Conservation (phyloP, 1,140 invertebrate species). For the Eupristina koningsbergeri region DNA sequence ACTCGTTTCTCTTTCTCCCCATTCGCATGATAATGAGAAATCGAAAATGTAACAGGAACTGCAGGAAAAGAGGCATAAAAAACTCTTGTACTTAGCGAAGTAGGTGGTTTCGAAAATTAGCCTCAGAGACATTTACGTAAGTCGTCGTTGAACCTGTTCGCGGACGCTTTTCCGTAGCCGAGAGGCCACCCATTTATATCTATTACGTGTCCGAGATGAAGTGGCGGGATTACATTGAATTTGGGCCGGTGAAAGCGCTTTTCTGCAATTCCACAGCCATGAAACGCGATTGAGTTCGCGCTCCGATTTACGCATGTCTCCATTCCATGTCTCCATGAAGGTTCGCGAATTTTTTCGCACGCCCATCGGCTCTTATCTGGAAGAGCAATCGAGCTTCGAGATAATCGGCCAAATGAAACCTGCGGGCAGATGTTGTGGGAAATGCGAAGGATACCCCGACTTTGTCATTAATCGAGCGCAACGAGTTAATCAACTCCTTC, state of each 20-base stretch:
- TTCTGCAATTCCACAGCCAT: slow-evolving; percentile 26
- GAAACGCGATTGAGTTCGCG: neutral
- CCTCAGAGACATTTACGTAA: slow-evolving; percentile 8
- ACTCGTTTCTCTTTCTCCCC: neutral
- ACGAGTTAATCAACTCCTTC: no score
- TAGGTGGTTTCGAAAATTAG: slow-evolving; percentile 7
- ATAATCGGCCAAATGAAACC: neutral
- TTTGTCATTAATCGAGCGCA: no score
- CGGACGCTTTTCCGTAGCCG: slow-evolving; percentile 2
- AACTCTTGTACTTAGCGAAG: neutral
- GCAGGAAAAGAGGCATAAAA: neutral
- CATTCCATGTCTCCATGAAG: neutral
- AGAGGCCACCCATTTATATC: neutral
- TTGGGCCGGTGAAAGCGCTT: slow-evolving; percentile 58
- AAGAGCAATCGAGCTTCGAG: neutral
- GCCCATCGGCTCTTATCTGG: neutral
- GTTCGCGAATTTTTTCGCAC: neutral
- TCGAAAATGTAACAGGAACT: neutral
- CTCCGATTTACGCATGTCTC: neutral
- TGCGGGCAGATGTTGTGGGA: neutral
- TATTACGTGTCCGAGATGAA: slow-evolving; percentile 20
- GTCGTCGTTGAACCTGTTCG: no score
- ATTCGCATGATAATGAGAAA: neutral
- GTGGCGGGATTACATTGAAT: neutral
- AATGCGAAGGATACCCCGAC: neutral